Evolutionary conservation across 2,113 vertebrate genomes (phyloP).

Genomic region (Dunckerocampus dactyliophorus): DNA sequence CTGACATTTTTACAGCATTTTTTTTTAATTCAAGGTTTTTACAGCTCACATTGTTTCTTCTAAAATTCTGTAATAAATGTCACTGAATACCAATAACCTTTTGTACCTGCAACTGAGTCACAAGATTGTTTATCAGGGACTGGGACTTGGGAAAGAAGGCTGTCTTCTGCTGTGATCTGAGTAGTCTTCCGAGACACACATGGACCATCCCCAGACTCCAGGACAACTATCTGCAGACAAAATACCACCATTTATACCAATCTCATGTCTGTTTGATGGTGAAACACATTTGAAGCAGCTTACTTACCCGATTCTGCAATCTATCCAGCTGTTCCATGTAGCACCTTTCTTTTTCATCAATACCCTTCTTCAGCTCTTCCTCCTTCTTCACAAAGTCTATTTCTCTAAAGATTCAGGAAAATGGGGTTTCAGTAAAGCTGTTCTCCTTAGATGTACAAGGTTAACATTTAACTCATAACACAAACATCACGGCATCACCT

Average conservation of each 20-base stretch:
- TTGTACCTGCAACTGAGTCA: constrained; percentile 57
- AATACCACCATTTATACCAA: constrained; percentile 7
- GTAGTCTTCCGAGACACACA: constrained; percentile 9
- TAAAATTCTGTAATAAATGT: background rate
- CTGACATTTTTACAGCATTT: constrained; percentile 1
- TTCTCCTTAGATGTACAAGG: constrained; percentile 20
- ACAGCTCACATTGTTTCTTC: constrained; percentile 1
- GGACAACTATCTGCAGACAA: constrained; percentile 70
- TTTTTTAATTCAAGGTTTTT: constrained; percentile 17
- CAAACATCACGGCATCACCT: too few relatives aligned
- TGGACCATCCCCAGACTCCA: constrained; percentile 62
- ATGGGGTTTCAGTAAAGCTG: constrained; percentile 12
- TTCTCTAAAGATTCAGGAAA: constrained; percentile 73
- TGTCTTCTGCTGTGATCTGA: constrained; percentile 36
- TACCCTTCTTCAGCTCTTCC: constrained; percentile 75
- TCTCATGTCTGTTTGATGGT: constrained; percentile 1
- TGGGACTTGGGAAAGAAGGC: constrained; percentile 33
- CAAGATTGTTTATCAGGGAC: constrained; percentile 61
- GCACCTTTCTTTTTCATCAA: constrained; percentile 81
- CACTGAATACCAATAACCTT: constrained; percentile 32
- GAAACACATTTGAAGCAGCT: background rate
- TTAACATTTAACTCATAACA: background rate
- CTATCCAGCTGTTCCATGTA: constrained; percentile 77
- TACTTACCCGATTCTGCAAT: constrained; percentile 78
- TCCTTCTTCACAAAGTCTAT: constrained; percentile 85